These are phyloP conservation scores for Acleris cristana DNA, from an alignment of 2,888 invertebrate species.

Conservation along the genomic window DNA sequence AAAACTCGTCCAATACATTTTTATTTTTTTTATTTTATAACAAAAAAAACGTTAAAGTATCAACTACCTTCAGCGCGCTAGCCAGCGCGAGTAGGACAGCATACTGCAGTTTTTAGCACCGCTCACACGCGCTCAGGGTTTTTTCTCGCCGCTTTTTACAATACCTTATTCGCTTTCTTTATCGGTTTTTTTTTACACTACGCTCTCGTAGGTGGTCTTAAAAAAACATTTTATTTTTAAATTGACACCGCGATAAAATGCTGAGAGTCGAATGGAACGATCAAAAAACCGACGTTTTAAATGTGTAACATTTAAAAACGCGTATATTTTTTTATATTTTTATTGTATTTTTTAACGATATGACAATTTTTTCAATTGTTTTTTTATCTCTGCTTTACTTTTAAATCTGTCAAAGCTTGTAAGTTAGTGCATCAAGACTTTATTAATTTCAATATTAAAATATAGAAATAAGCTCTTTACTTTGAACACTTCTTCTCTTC, in stretches of 20 bases:
- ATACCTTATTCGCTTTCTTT: conserved; percentile 63
- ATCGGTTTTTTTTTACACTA: conserved; percentile 58
- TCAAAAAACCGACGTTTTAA: conserved; percentile 23
- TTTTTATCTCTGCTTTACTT: no score
- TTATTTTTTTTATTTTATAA: no score
- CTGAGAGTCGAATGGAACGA: conserved; percentile 21
- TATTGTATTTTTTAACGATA: neutral
- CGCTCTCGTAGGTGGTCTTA: conserved; percentile 63
- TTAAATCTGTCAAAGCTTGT: no score
- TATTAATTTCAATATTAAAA: no score
- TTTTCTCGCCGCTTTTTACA: conserved; percentile 70
- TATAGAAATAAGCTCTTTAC: no score
- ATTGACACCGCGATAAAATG: conserved; percentile 33
- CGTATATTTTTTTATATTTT: neutral
- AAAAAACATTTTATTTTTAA: conserved; percentile 36
- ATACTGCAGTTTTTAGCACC: conserved; percentile 67
- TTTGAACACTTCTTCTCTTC: no score
- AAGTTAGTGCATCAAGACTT: no score
- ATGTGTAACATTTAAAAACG: conserved; percentile 25
- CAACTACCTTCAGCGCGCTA: conserved; percentile 58
- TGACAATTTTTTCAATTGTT: no score
- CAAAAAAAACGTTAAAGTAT: conserved; percentile 52
- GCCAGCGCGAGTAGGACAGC: conserved; percentile 63
- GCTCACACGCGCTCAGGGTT: conserved; percentile 60
- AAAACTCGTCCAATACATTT: no score